Percentiles rank a stretch among this genome's conserved stretches.
These are phyloP conservation scores for Chamaetylas fuelleborni DNA, from an alignment of 2,113 vertebrate species.

Conservation along the genomic window DNA sequence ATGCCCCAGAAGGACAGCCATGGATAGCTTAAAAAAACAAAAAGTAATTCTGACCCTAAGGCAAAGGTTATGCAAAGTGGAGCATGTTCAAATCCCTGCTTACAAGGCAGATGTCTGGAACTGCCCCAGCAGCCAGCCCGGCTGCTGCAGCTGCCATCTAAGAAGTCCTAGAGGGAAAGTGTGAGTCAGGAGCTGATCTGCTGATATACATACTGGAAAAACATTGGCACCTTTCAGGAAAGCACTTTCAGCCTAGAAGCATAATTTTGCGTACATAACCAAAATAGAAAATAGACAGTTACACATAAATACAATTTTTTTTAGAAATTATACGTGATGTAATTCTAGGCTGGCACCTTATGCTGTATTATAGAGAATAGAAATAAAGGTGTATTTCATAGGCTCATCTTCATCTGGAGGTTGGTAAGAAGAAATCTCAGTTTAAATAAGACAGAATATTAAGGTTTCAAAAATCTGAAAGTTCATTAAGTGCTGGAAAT, in stretches of 20 bases:
- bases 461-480: neutral
- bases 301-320: neutral
- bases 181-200: neutral
- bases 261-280: neutral
- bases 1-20: neutral
- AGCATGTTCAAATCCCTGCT: neutral
- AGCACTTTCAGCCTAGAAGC: neutral
- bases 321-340: neutral
- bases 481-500: neutral
- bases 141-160: accelerated
- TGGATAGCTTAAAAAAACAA: neutral
- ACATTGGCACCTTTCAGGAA: neutral
- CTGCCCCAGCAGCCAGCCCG: neutral
- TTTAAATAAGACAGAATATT: neutral
- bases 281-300: neutral
- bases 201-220: neutral
- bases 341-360: neutral
- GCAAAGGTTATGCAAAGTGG: neutral
- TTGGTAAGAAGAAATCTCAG: neutral
- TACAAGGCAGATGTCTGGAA: neutral
- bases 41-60: neutral
- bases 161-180: neutral
- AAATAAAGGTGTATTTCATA: neutral
- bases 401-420: neutral
- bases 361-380: neutral